Evolutionary conservation across 2,888 invertebrate species (phyloP), one percentile per base, ranked within the genome.

Genomic region (Megastigmus dorsalis): DNA sequence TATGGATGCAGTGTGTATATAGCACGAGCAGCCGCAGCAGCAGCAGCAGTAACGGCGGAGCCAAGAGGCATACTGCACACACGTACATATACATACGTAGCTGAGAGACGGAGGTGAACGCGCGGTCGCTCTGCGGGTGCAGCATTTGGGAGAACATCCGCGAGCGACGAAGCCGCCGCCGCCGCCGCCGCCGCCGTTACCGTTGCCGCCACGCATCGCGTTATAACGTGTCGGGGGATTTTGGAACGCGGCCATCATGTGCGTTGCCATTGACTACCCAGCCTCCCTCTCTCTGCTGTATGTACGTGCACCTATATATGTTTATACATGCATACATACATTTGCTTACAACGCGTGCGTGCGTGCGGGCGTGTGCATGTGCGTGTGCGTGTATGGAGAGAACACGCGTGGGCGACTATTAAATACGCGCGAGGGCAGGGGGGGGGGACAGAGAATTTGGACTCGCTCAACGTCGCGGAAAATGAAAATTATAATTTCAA

Each of bases 401-500:
- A n/a, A 38, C 52, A 54, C 38, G 65, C n/a, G n/a, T n/a, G n/a
- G n/a, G n/a, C n/a, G n/a, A n/a, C n/a, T n/a, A n/a, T n/a, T n/a
- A n/a, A n/a, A n/a, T n/a, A n/a, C 50, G 55, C 48, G 13, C 26
- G 57, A 26, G 67, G 15, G 33, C 57, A 26, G 10, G 33, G 36
- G 54, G 60, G 7, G n/a, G n/a, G n/a, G n/a, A n/a, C n/a, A n/a
- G n/a, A n/a, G n/a, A n/a, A n/a, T n/a, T n/a, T n/a, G n/a, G n/a
- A n/a, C n/a, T n/a, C n/a, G n/a, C n/a, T n/a, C n/a, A n/a, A 41
- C 50, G 20, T 36, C 20, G 45, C 36, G 52, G 28, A 67, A 67
- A 73, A 67, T 73, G 66, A 67, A 73, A 72, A 73, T 73, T 73
- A 73, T 73, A 60, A 54, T 67, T 73, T 67, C 62, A 73, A 73